These are phyloP conservation scores for Drosophila takahashii DNA, from an alignment of 1,140 invertebrate species.

Conservation along the genomic window DNA sequence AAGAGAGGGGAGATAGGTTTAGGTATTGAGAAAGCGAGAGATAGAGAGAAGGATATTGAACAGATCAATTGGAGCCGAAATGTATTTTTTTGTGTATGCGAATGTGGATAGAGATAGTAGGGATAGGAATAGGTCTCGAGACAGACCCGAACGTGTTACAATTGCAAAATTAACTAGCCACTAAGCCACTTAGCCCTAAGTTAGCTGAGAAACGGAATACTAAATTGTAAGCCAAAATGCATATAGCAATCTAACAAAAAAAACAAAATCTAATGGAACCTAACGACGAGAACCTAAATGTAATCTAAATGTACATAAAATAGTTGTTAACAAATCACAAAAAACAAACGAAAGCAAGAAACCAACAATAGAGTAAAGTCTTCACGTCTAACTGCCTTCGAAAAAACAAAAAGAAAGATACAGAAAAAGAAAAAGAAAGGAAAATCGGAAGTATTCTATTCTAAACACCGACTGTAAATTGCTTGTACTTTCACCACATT, in stretches of 20 bases:
- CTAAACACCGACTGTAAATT: constrained; percentile 14
- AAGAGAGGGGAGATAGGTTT: constrained; percentile 1
- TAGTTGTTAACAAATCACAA: constrained; percentile 29
- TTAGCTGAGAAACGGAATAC: constrained; percentile 38
- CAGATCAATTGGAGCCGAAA: constrained; percentile 33
- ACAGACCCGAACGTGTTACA: constrained; percentile 19
- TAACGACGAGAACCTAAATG: constrained; percentile 8
- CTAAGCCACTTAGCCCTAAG: constrained; percentile 30
- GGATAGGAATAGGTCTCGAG: neutral
- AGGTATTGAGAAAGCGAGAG: constrained; percentile 5
- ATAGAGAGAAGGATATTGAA: constrained; percentile 18
- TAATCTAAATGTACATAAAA: constrained; percentile 27
- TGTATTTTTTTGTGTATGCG: constrained; percentile 58
- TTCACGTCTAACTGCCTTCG: constrained; percentile 70
- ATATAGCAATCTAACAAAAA: constrained; percentile 50
- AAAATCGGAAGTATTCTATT: constrained; percentile 28
- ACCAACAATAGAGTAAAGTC: constrained; percentile 34
- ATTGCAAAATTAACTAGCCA: constrained; percentile 38
- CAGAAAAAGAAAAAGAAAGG: constrained; percentile 12
- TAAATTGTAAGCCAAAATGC: constrained; percentile 55
- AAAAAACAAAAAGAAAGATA: constrained; percentile 40
- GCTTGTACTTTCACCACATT: constrained; percentile 9
- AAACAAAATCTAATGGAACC: constrained; percentile 3
- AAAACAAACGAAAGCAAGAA: constrained; percentile 34
- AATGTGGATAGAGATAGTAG: constrained; percentile 2